phyloP scores from a whole-genome alignment of 1,140 invertebrate genomes.

The Cecropterus lyciades region DNA sequence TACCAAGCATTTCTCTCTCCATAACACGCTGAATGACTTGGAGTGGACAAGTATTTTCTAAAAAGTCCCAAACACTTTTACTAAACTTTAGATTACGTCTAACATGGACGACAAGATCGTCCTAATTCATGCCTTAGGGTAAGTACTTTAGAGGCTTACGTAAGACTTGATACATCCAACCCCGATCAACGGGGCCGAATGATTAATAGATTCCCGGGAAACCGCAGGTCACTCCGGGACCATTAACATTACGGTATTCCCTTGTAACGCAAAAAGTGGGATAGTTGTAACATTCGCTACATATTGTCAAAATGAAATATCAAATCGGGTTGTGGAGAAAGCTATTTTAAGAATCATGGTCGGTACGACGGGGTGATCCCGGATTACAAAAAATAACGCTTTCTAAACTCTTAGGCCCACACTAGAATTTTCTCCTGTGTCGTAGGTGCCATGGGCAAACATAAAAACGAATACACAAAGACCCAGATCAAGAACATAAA shows the following conservation, averaged over 20 bases:
- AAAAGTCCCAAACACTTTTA: background rate
- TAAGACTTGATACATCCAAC: conserved; percentile 5
- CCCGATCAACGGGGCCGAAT: conserved; percentile 7
- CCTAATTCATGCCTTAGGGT: conserved; percentile 1
- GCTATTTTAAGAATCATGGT: background rate
- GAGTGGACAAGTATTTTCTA: too few relatives aligned
- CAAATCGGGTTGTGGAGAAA: background rate
- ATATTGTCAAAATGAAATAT: conserved; percentile 1
- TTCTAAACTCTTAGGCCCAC: too few relatives aligned
- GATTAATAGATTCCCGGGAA: conserved; percentile 12
- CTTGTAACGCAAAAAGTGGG: conserved; percentile 4
- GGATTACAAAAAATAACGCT: too few relatives aligned
- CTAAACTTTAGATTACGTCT: background rate
- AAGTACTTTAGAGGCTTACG: background rate
- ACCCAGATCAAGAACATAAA: too few relatives aligned
- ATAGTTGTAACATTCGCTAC: background rate
- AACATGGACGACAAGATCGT: background rate
- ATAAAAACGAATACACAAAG: too few relatives aligned
- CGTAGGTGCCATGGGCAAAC: too few relatives aligned
- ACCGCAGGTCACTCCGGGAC: conserved; percentile 5
- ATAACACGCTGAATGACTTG: too few relatives aligned
- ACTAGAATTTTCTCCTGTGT: too few relatives aligned
- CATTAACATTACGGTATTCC: conserved; percentile 6
- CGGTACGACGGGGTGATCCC: too few relatives aligned
- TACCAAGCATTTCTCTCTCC: too few relatives aligned